phyloP scores from a whole-genome alignment of 2,888 invertebrate species.

The Elysia crispata region DNA sequence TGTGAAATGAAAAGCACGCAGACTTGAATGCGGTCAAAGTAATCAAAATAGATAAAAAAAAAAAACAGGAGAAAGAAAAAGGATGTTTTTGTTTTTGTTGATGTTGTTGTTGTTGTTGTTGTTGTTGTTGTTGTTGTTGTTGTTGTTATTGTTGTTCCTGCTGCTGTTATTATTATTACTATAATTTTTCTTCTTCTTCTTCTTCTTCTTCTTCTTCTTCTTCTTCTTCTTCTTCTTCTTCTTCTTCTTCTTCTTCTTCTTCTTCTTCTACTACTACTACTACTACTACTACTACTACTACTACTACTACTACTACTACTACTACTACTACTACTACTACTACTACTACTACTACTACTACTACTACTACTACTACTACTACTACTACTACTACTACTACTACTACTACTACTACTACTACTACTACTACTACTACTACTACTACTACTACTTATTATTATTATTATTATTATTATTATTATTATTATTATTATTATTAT shows the following conservation, averaged over 20 bases:
- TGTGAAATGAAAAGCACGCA: too few relatives aligned
- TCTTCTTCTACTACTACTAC: conserved; percentile 13
- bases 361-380: conserved; percentile 9
- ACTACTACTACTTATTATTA: too few relatives aligned
- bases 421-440: conserved; percentile 9
- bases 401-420: conserved; percentile 9
- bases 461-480: too few relatives aligned
- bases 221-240: conserved; percentile 27
- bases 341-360: conserved; percentile 9
- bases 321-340: conserved; percentile 9
- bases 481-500: too few relatives aligned
- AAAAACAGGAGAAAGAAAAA: too few relatives aligned
- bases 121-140: too few relatives aligned
- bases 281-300: conserved; percentile 9
- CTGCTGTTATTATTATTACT: conserved; percentile 25
- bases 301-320: conserved; percentile 9
- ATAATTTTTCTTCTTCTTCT: conserved; percentile 24
- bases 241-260: conserved; percentile 35
- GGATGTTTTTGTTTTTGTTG: too few relatives aligned
- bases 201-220: conserved; percentile 33
- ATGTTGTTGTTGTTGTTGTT: too few relatives aligned
- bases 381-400: conserved; percentile 9
- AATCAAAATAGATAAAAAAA: too few relatives aligned
- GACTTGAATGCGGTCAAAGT: too few relatives aligned
- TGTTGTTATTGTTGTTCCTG: neutral